Percentiles rank a stretch among this genome's conserved stretches.
phyloP scores from a whole-genome alignment of 2,797 vertebrate genomes.

The Girardinus metallicus region DNA sequence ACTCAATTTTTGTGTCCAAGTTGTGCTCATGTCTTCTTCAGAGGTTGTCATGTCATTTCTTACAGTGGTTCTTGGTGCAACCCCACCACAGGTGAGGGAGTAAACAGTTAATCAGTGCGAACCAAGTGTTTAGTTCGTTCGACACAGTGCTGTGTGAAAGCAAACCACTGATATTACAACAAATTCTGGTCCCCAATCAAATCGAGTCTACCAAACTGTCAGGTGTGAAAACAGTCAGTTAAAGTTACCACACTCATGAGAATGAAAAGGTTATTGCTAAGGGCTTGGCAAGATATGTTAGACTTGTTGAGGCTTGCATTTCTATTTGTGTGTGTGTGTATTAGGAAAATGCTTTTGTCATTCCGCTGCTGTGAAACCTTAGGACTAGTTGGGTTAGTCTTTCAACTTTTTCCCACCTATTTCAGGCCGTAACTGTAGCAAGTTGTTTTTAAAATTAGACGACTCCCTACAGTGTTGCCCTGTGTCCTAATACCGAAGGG shows the following conservation, averaged over 20 bases:
- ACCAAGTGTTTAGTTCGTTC: no score
- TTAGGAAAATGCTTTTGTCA: constrained; percentile 25
- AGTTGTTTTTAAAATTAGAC: neutral
- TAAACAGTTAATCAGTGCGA: no score
- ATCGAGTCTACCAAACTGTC: no score
- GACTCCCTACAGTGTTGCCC: constrained; percentile 3
- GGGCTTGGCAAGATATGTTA: constrained; percentile 36
- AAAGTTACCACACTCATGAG: constrained; percentile 6
- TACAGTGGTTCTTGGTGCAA: no score
- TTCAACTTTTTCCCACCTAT: constrained; percentile 17
- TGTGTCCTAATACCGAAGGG: constrained; percentile 8
- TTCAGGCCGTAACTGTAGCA: neutral
- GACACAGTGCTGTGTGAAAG: no score
- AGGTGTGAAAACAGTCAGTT: neutral
- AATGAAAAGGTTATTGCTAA: constrained; percentile 28
- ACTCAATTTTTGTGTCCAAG: no score
- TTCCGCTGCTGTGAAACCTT: constrained; percentile 12
- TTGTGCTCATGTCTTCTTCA: no score
- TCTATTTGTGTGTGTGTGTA: constrained; percentile 29
- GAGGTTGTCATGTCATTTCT: no score
- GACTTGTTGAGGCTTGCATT: constrained; percentile 59
- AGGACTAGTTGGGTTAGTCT: constrained; percentile 15
- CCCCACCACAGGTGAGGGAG: no score
- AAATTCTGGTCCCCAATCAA: no score
- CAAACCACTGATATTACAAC: no score